Evolutionary conservation across 1,140 invertebrate species (phyloP).

Genomic region (Homalodisca vitripennis): DNA sequence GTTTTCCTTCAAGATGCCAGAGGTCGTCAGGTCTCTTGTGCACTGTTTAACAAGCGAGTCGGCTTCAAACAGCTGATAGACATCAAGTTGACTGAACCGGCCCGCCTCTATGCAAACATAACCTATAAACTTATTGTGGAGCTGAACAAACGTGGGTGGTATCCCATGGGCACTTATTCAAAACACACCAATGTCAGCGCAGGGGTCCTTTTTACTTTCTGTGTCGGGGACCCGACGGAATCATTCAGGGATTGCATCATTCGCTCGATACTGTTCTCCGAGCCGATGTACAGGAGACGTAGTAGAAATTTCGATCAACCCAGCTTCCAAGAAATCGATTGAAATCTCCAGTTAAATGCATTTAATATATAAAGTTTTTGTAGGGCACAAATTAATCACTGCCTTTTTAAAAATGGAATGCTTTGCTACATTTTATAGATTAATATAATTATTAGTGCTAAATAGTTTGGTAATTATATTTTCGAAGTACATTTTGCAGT

Average conservation of each 20-base stretch:
- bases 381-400: no score
- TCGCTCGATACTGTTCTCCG: conserved; percentile 66
- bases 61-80: conserved; percentile 66
- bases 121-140: conserved; percentile 77
- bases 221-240: conserved; percentile 63
- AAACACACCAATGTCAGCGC: conserved; percentile 58
- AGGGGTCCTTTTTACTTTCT: conserved; percentile 69
- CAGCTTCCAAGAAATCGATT: no score
- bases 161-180: conserved; percentile 68
- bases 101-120: conserved; percentile 51
- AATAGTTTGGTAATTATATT: no score
- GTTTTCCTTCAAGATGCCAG: conserved; percentile 45
- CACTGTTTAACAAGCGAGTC: conserved; percentile 46
- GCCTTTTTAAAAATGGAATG: no score
- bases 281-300: not conserved
- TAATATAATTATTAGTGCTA: no score
- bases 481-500: no score
- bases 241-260: conserved; percentile 70
- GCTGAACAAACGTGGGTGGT: conserved; percentile 75
- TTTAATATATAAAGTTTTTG: no score
- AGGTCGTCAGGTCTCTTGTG: conserved; percentile 44
- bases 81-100: conserved; percentile 73
- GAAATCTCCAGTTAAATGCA: no score
- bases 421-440: no score
- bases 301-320: no score